Conservation (phyloP, 2,888 invertebrate genomes). For the Drosophila rellima region DNA sequence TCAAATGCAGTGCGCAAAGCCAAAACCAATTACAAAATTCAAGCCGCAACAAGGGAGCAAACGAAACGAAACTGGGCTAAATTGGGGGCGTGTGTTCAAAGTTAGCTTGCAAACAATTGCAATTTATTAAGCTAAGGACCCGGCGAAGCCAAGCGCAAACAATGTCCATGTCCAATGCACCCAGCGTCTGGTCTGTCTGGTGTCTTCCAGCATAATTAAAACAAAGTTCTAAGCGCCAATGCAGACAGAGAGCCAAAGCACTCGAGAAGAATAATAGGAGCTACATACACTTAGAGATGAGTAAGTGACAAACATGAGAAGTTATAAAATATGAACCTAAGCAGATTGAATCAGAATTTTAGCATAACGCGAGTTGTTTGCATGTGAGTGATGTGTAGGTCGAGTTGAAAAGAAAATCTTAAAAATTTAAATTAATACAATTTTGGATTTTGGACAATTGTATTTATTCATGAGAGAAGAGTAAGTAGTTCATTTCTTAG, state of each 20-base stretch:
- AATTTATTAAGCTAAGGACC: conserved; percentile 78
- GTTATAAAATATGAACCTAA: neutral
- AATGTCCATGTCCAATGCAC: conserved; percentile 68
- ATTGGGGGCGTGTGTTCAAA: conserved; percentile 58
- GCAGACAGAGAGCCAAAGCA: conserved; percentile 33
- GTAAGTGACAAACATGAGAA: conserved; percentile 2
- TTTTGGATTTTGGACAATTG: no score
- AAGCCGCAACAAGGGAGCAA: conserved; percentile 43
- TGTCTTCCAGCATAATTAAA: conserved; percentile 78
- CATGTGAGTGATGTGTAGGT: no score
- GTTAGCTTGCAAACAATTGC: conserved; percentile 78
- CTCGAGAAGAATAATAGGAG: conserved; percentile 8
- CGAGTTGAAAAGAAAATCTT: neutral
- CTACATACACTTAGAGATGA: conserved; percentile 32
- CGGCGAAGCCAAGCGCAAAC: conserved; percentile 60
- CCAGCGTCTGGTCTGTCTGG: conserved; percentile 26
- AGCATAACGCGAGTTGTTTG: no score
- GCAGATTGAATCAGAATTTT: neutral
- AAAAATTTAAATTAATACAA: no score
- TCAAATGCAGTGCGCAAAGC: conserved; percentile 69
- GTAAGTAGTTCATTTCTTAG: no score
- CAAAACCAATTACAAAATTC: conserved; percentile 80
- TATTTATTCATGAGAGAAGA: no score
- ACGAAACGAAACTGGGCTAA: conserved; percentile 53
- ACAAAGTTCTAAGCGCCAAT: conserved; percentile 74